Conservation (phyloP, 2,888 invertebrate genomes). For the Muscina levida region DNA sequence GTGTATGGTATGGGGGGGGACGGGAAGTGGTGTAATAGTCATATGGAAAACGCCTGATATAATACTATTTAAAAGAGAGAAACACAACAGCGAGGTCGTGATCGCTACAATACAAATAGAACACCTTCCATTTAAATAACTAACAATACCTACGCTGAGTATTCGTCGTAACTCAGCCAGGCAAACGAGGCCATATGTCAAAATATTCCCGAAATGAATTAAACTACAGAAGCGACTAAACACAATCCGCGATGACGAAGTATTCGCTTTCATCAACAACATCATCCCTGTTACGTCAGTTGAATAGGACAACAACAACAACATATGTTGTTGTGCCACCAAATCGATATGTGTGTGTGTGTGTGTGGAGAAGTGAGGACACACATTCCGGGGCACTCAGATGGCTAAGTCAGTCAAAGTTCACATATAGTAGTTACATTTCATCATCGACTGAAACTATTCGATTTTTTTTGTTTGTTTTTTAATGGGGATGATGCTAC, state of each 20-base stretch:
- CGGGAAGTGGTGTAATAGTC: constrained; percentile 47
- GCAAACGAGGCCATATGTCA: constrained; percentile 76
- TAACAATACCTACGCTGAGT: constrained; percentile 57
- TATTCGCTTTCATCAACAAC: not conserved
- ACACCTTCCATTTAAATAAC: constrained; percentile 69
- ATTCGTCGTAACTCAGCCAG: constrained; percentile 57
- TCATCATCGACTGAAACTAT: too few species aligned
- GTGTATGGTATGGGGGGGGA: too few species aligned
- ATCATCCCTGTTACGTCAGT: constrained; percentile 72
- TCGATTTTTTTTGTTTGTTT: too few species aligned
- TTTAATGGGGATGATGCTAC: too few species aligned
- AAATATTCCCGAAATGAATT: constrained; percentile 68
- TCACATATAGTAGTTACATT: constrained; percentile 56
- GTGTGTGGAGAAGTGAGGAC: too few species aligned
- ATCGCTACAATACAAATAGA: constrained; percentile 60
- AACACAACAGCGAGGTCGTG: constrained; percentile 57
- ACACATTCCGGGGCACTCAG: constrained; percentile 52
- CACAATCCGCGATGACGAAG: constrained; percentile 29
- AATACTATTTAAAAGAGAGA: too few species aligned
- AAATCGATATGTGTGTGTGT: not conserved
- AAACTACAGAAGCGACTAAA: constrained; percentile 29
- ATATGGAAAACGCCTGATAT: too few species aligned
- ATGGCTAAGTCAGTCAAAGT: constrained; percentile 41
- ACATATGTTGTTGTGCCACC: constrained; percentile 47
- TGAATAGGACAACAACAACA: constrained; percentile 45